phyloP scores from a whole-genome alignment of 2,797 vertebrate genomes.

The Columba guinea region DNA sequence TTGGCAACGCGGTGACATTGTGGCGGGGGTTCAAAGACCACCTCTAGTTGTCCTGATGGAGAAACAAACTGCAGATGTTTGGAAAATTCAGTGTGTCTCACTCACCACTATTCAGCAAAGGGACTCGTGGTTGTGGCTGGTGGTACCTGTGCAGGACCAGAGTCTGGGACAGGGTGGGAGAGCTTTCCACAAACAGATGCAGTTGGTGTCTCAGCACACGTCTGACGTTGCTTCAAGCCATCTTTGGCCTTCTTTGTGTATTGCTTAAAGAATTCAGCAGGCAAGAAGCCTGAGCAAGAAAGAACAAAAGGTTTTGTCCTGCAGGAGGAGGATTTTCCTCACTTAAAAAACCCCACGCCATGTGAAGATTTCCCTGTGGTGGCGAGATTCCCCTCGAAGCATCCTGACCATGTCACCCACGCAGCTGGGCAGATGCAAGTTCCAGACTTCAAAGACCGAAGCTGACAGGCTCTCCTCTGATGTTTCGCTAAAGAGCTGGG shows the following conservation, averaged over 20 bases:
- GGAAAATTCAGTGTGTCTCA: neutral
- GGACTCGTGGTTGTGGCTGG: neutral
- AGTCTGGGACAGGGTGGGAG: neutral
- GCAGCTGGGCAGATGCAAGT: neutral
- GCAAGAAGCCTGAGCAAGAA: neutral
- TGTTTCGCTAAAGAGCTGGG: slow-evolving; percentile 28
- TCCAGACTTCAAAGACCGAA: slow-evolving; percentile 15
- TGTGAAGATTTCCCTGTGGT: neutral
- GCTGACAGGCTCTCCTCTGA: slow-evolving; percentile 34
- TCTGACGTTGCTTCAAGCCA: neutral
- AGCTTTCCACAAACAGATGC: neutral
- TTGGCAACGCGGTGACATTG: neutral
- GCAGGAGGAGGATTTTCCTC: neutral
- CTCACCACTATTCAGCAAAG: neutral
- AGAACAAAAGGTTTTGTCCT: neutral
- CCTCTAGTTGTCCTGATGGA: neutral
- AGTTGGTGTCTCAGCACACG: neutral
- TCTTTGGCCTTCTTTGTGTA: neutral
- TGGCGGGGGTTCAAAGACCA: neutral
- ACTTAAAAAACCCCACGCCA: neutral
- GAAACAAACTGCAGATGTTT: accelerated
- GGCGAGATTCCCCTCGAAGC: neutral
- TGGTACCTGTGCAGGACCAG: neutral
- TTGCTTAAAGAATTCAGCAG: neutral
- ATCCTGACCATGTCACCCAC: neutral